Evolutionary conservation across 2,888 invertebrate genomes (phyloP), one percentile per base, ranked within the genome.

Genomic region (Eilema griseolum): DNA sequence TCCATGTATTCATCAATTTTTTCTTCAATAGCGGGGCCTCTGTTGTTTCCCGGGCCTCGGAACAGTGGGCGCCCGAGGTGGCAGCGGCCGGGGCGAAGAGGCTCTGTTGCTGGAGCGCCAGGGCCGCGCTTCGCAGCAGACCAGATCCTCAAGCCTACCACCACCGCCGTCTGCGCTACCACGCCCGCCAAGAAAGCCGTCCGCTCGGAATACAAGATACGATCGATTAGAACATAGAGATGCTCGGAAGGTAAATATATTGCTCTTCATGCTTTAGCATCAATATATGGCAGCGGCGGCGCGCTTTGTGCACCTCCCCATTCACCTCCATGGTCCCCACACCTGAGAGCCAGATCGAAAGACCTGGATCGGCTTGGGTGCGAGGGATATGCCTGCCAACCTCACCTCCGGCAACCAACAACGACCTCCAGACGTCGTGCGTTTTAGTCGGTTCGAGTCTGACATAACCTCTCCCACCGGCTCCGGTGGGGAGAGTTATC

Each of bases 101-200:
- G 97, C 97, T 86, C 91, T 97, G 85, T 95, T 98, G 77, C 91
- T 98, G 79, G 97, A 97, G 92, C 96, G 97, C 76, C 97, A 97
- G 85, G 97, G 97, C 0, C 95, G 97, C 63, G 97, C 97, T 70
- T 97, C 97, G 41, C 97, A 97, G 89, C 96, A 97, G 85, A 97
- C 97, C 77, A 95, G 97, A 66, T 96, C 96, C 0, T 96, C 96
- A 8, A 96, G 97, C 86, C 94, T 97, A 71, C 97, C 97, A 31
- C 97, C 97, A 24, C 95, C 95, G 70, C 97, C 97, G 8, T 97
- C 97, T 69, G 97, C 97, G 14, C 89, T 97, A 77, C 97, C 97
- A 1, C 95, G 97, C 41, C 97, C 97, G 1, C 97, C 97, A 14
- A 87, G 96, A 73, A 96, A 97, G 72, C 95, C 95, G 0, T 95